Base-by-base conservation (phyloP, 1,140 invertebrate genomes). In the Arion vulgaris region DNA sequence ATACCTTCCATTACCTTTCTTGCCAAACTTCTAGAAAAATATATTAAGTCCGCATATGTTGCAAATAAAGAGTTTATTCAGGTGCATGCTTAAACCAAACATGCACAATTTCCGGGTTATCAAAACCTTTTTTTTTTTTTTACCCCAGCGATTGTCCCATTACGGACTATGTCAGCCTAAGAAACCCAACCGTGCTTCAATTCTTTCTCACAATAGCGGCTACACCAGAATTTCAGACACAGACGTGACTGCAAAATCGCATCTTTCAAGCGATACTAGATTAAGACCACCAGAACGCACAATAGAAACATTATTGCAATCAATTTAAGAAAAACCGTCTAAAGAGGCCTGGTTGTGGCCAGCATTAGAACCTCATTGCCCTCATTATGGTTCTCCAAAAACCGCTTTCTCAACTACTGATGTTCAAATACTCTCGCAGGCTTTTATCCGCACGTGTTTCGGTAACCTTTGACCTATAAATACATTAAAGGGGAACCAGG, bases 391-490 rank as follows among this genome's bases (percentile, higher is more conserved):
- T 1, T 72, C 17, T 39, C 71, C 36, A 41, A 38, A 39, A 72
- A 19, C 38, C 71, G 71, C 41, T 72, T 39, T 72, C 71, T 72
- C 71, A n/a, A 72, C 39, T 34, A 41, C 45, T 28, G 45, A 45
- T 72, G 71, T 51, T 75, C 73, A 45, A 75, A 75, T 32, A 75
- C 73, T 75, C 73, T 75, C 73, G 32, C 45, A 51, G 28, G 73
- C 76, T 78, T 78, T 78, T 78, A 66, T 23, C 66, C 62, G 62
- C 76, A 78, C 76, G 76, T 78, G 76, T 78, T 68, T 62, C 62
- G 28, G 57, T 66, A 68, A 78, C 51, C 76, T 78, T 78, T 78
- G 76, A 66, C 76, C 76, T 49, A 45, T 78, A 78, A 78, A 78
- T 78, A 78, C 76, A 78, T 78, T 78, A 78, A 78, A 39, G 45